Evolutionary conservation across 2,888 invertebrate species (phyloP).

Genomic region (Philhelius pedissequus): DNA sequence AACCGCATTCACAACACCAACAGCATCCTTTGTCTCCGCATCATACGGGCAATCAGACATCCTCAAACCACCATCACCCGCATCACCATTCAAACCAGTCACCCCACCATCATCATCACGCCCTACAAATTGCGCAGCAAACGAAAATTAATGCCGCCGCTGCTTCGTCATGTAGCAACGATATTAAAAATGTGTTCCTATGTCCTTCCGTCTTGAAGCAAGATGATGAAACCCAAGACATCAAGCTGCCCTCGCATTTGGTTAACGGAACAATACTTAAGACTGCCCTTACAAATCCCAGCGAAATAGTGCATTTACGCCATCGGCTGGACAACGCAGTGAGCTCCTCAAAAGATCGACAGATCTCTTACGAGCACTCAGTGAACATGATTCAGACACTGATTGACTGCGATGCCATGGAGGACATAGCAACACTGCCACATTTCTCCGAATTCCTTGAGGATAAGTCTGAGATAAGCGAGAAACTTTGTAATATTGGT

Average conservation of each 20-base stretch:
- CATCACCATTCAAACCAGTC: constrained; percentile 71
- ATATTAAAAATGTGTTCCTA: constrained; percentile 62
- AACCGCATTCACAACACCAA: constrained; percentile 73
- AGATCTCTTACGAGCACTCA: constrained; percentile 90
- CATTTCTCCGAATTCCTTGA: constrained; percentile 94
- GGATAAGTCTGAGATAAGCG: constrained; percentile 93
- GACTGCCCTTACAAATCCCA: constrained; percentile 96
- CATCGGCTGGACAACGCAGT: constrained; percentile 93
- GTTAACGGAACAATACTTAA: constrained; percentile 95
- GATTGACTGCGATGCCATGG: constrained; percentile 98
- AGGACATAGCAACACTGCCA: constrained; percentile 95
- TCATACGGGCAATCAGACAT: constrained; percentile 63
- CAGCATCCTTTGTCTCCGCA: constrained; percentile 76
- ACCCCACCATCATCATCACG: constrained; percentile 73
- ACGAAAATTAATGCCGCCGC: constrained; percentile 33
- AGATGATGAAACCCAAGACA: constrained; percentile 65
- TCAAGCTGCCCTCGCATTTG: constrained; percentile 84
- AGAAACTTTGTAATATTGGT: constrained; percentile 96
- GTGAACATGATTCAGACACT: constrained; percentile 93
- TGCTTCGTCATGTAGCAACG: constrained; percentile 46
- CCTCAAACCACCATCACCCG: constrained; percentile 69
- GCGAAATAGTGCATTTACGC: constrained; percentile 93
- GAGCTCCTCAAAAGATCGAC: constrained; percentile 91
- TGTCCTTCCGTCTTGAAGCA: constrained; percentile 56
- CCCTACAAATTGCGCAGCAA: constrained; percentile 73